These are phyloP conservation scores for Pheosia tremula DNA, from an alignment of 2,888 invertebrate genomes.

Conservation along the genomic window DNA sequence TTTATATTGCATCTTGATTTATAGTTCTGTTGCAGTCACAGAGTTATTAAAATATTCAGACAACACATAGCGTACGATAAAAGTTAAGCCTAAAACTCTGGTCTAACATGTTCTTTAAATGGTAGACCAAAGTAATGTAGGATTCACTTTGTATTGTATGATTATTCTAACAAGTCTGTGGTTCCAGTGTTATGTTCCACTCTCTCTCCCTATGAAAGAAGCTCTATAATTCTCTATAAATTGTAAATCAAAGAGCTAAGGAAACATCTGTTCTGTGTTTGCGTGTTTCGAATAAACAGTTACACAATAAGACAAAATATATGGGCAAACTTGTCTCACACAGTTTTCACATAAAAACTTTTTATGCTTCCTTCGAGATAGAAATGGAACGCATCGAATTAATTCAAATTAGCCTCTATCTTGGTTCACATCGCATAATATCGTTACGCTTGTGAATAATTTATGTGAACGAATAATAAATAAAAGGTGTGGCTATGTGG, in stretches of 20 bases:
- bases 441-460: slow-evolving; percentile 74
- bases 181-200: slow-evolving; percentile 24
- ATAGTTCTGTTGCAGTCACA: neutral
- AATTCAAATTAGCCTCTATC: slow-evolving; percentile 75
- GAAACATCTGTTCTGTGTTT: slow-evolving; percentile 65
- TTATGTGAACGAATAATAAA: slow-evolving; percentile 68
- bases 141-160: too few species aligned
- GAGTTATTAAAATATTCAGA: too few species aligned
- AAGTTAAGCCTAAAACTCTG: too few species aligned
- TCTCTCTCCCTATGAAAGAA: slow-evolving; percentile 36
- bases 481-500: slow-evolving; percentile 72
- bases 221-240: slow-evolving; percentile 42
- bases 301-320: slow-evolving; percentile 56
- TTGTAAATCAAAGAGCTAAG: slow-evolving; percentile 55
- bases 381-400: slow-evolving; percentile 64
- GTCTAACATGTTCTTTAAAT: too few species aligned
- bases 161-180: too few species aligned
- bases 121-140: too few species aligned
- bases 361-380: slow-evolving; percentile 62
- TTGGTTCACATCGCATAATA: slow-evolving; percentile 64
- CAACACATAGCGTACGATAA: too few species aligned
- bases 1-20: slow-evolving; percentile 1
- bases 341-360: slow-evolving; percentile 57
- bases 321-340: slow-evolving; percentile 51
- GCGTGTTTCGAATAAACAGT: slow-evolving; percentile 49